A percentile compares a stretch with the other conserved stretches of the same genome.
Conservation (phyloP, 2,113 vertebrate genomes). For the Tetraodon nigroviridis region DNA sequence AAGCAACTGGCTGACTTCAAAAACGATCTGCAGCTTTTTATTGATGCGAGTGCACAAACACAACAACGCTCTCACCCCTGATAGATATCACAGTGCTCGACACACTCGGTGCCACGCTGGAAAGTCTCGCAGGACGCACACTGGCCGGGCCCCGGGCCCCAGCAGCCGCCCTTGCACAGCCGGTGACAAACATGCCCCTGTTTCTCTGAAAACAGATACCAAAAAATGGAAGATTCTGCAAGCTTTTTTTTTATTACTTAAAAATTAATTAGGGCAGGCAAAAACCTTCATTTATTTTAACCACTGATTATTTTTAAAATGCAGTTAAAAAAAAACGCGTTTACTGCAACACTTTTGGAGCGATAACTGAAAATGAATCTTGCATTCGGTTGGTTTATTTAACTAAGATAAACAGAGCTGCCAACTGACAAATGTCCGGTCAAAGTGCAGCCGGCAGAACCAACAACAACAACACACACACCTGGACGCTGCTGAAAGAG, state of each 20-base stretch:
- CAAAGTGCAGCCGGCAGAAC: slow-evolving; percentile 5
- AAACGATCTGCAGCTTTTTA: slow-evolving; percentile 9
- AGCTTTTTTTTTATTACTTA: neutral
- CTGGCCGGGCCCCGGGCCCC: slow-evolving; percentile 88
- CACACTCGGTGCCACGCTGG: slow-evolving; percentile 85
- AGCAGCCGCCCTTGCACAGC: slow-evolving; percentile 84
- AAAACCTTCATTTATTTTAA: no score
- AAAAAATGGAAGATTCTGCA: neutral
- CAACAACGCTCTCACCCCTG: slow-evolving; percentile 77
- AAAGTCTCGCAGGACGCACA: slow-evolving; percentile 82
- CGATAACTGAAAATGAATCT: neutral
- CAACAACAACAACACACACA: neutral
- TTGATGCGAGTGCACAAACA: slow-evolving; percentile 16
- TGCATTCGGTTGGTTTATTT: neutral
- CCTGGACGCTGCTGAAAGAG: neutral
- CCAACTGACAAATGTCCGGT: neutral
- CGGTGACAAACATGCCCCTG: slow-evolving; percentile 77
- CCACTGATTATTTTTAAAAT: no score
- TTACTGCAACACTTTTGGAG: neutral
- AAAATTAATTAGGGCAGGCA: no score
- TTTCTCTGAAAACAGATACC: slow-evolving; percentile 36
- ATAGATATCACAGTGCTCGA: slow-evolving; percentile 82
- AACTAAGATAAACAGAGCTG: neutral
- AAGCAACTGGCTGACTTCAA: neutral
- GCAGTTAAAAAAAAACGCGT: neutral